phyloP scores from a whole-genome alignment of 2,888 invertebrate genomes.

The Chymomyza amoena region DNA sequence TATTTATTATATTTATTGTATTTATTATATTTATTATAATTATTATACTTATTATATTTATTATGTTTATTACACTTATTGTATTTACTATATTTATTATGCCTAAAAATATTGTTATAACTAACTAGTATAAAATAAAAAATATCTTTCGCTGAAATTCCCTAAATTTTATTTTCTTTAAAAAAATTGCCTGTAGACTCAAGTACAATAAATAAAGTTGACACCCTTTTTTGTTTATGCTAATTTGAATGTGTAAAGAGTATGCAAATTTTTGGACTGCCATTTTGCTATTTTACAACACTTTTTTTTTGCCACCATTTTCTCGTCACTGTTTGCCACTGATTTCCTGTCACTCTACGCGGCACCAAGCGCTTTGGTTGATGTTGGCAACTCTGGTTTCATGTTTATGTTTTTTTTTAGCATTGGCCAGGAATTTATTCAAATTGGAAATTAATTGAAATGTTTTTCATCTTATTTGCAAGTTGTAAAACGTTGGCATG shows the following conservation, averaged over 20 bases:
- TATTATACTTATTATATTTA: no score
- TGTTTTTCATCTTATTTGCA: constrained; percentile 44
- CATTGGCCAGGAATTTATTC: constrained; percentile 36
- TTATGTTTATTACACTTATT: no score
- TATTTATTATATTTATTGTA: no score
- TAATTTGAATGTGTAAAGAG: not conserved
- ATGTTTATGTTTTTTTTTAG: not conserved
- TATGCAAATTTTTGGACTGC: not conserved
- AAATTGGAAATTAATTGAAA: constrained; percentile 59
- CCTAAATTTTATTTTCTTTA: no score
- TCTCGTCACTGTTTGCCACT: not conserved
- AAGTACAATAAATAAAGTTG: no score
- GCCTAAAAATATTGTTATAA: no score
- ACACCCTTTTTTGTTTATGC: no score
- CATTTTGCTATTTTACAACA: not conserved
- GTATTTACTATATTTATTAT: no score
- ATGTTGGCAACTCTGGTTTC: not conserved
- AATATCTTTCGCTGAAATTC: no score
- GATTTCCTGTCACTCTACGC: not conserved
- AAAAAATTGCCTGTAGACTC: no score
- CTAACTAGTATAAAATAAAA: no score
- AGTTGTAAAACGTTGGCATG: constrained; percentile 1
- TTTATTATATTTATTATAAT: no score
- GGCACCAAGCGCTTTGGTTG: not conserved
- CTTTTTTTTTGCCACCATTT: not conserved